Evolutionary conservation across 2,113 vertebrate species (phyloP), one percentile per base, ranked within the genome.

Genomic region (Agelaius tricolor): DNA sequence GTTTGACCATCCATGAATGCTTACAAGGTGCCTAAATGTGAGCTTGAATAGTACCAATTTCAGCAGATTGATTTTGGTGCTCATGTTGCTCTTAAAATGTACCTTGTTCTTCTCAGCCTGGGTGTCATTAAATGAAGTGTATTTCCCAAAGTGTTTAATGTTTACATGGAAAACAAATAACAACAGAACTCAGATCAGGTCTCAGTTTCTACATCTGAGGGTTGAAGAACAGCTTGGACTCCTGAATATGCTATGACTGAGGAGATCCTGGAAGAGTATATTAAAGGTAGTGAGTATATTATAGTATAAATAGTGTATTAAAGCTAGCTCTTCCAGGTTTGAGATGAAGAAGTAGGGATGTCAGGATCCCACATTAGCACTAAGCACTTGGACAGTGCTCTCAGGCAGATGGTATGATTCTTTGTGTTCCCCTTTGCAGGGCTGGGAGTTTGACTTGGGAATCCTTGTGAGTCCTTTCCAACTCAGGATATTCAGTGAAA

Each of bases 231-330:
- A 58, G 30, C 24, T 62, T 54, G 31, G 20, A 15, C 9, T 77
- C 11, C 13, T 54, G 28, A 3, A 1, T 66, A 15, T 41, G 5
- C 59, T 57, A 7, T 0, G 1, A 37, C 41, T 13, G 13, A 55
- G 31, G 46, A 73, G 22, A 27, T 66, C 23, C 39, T 12, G 4
- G 43, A 31, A 20, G 26, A 82, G 12, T 35, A 2, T 52, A 15
- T 31, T 57, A 10, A 61, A 73, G 24, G 12, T 46, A 14, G 15
- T 28, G 11, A 58, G 18, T 10, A 26, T 51, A 27, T 26, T 51
- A 51, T 27, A 51, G 49, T 26, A 51, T 15, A 27, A 51, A 27
- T 51, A 51, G 49, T 51, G 15, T 27, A 51, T 51, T 51, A 15
- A 51, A 51, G 24, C 49, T 27, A 51, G 24, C 6, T 37, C 28